These are phyloP conservation scores for Somateria mollissima DNA, from an alignment of 2,797 vertebrate genomes.

Conservation along the genomic window DNA sequence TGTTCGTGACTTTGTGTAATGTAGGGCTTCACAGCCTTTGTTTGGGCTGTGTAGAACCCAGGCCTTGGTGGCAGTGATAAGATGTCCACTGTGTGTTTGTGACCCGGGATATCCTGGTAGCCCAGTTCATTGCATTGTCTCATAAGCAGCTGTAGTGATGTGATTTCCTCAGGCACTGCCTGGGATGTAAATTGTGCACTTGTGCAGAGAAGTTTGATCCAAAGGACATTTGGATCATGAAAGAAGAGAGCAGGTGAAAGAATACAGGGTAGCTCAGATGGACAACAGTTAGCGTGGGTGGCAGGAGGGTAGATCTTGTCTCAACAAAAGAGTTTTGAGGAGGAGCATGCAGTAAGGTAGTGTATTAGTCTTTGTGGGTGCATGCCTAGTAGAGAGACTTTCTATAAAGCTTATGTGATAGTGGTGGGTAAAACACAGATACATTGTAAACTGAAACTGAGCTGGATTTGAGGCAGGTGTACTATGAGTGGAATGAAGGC, in stretches of 20 bases:
- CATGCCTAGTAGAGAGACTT: not conserved
- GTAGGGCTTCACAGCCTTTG: not conserved
- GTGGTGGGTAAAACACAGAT: not conserved
- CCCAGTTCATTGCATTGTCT: not conserved
- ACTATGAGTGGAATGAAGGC: not conserved
- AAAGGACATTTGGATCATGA: not conserved
- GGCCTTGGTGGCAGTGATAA: not conserved
- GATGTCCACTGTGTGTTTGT: not conserved
- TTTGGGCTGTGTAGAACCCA: not conserved
- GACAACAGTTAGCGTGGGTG: not conserved
- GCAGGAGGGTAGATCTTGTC: not conserved
- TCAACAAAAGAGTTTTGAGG: not conserved
- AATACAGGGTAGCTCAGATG: not conserved
- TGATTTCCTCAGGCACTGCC: not conserved
- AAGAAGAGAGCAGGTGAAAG: not conserved
- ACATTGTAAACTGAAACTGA: not conserved
- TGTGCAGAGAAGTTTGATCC: not conserved
- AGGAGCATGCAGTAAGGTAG: not conserved
- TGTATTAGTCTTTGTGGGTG: not conserved
- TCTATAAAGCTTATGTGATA: not conserved
- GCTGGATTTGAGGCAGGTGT: not conserved
- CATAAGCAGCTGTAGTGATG: not conserved
- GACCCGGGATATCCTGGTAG: not conserved
- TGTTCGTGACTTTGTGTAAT: accelerated
- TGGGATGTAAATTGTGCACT: not conserved